Evolutionary conservation across 2,888 invertebrate species (phyloP).

Genomic region (Malthinus seriepunctatus): DNA sequence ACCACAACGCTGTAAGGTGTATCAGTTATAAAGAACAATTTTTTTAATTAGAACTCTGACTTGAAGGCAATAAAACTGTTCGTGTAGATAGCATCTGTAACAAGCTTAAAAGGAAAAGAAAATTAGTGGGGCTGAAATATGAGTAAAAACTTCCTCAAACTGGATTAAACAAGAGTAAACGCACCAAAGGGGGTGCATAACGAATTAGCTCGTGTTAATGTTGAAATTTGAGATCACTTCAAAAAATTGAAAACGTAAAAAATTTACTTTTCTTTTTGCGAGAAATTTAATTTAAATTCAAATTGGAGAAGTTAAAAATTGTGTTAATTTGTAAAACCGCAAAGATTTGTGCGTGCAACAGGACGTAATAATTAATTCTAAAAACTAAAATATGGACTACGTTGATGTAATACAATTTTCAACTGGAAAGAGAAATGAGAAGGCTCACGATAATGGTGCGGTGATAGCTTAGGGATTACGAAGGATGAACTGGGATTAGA

Average conservation of each 20-base stretch:
- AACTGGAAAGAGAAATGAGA: conserved; percentile 42
- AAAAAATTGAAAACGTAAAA: conserved; percentile 8
- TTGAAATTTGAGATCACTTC: conserved; percentile 35
- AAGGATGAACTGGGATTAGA: conserved; percentile 48
- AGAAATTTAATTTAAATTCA: too few relatives aligned
- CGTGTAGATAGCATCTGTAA: conserved; percentile 44
- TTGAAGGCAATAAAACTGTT: conserved; percentile 43
- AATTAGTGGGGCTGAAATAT: conserved; percentile 46
- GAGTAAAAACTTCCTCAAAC: conserved; percentile 45
- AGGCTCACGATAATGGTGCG: conserved; percentile 46
- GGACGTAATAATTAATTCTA: conserved; percentile 1
- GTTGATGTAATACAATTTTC: conserved; percentile 25
- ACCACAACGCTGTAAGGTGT: conserved; percentile 8
- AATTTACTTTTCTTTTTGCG: background rate
- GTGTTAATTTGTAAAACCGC: too few relatives aligned
- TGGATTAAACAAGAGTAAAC: conserved; percentile 45
- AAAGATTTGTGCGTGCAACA: background rate
- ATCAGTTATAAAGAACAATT: conserved; percentile 33
- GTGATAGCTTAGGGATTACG: conserved; percentile 48
- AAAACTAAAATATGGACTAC: conserved; percentile 9
- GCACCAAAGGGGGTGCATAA: conserved; percentile 46
- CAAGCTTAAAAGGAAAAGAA: conserved; percentile 42
- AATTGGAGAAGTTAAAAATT: too few relatives aligned
- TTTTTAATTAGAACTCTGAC: conserved; percentile 46
- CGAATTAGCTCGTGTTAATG: conserved; percentile 45